Conservation (phyloP, 2,888 invertebrate species). For the Epistrophella euchroma region DNA sequence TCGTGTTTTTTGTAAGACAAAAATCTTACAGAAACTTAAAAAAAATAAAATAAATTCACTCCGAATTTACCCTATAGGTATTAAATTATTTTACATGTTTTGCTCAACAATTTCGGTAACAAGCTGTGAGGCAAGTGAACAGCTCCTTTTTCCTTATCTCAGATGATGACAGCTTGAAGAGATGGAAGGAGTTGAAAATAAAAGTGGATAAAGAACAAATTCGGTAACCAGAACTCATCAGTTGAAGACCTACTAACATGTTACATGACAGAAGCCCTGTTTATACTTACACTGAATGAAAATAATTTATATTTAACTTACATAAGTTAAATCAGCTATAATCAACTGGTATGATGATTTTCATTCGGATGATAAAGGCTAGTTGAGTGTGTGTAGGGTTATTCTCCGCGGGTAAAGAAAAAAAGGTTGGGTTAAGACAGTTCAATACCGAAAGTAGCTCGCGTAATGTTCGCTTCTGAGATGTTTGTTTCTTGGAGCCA, state of each 20-base stretch:
- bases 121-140: conserved; percentile 30
- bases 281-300: conserved; percentile 14
- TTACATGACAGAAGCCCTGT: not conserved
- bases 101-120: conserved; percentile 13
- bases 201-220: conserved; percentile 31
- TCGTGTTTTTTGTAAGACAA: too few species aligned
- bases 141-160: conserved; percentile 35
- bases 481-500: too few species aligned
- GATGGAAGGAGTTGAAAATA: conserved; percentile 40
- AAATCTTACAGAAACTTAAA: too few species aligned
- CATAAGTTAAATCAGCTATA: too few species aligned
- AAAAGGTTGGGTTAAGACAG: too few species aligned
- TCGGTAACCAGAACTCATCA: conserved; percentile 12
- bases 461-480: too few species aligned
- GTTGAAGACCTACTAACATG: conserved; percentile 36
- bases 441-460: too few species aligned
- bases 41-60: not conserved
- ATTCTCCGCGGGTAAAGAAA: too few species aligned
- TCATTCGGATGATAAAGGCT: too few species aligned
- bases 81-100: not conserved
- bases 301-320: not conserved
- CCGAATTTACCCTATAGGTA: not conserved
- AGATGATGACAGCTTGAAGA: conserved; percentile 30
- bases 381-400: too few species aligned
- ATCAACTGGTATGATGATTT: too few species aligned